Percentiles rank a stretch among this genome's conserved stretches.
Evolutionary conservation across 2,888 invertebrate species (phyloP).

Genomic region (Acrobasis suavella): DNA sequence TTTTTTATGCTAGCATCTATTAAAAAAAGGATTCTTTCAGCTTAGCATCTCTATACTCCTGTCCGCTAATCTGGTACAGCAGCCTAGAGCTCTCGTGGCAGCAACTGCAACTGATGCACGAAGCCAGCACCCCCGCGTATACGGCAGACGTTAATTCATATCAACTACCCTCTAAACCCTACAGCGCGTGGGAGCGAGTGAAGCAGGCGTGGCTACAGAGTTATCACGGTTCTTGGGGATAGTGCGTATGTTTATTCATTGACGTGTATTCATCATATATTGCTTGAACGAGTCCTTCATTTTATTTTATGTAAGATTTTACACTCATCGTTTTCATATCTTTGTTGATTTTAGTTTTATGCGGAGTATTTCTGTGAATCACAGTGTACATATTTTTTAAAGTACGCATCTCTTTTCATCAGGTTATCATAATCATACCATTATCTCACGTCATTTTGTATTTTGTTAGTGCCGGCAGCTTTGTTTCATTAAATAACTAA

Average conservation of each 20-base stretch:
- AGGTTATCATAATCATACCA: too few species aligned
- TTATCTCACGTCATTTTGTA: too few species aligned
- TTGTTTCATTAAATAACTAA: too few species aligned
- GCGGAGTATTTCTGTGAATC: too few species aligned
- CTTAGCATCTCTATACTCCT: conserved; percentile 49
- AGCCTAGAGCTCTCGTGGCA: conserved; percentile 50
- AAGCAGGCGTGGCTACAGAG: conserved; percentile 45
- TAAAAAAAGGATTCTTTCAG: conserved; percentile 34
- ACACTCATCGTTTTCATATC: too few species aligned
- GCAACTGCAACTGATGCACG: conserved; percentile 49
- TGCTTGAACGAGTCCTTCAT: too few species aligned
- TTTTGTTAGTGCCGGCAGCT: too few species aligned
- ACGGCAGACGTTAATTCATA: conserved; percentile 39
- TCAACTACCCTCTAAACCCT: conserved; percentile 32
- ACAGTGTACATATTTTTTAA: too few species aligned
- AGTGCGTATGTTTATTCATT: conserved; percentile 42
- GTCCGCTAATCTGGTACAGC: conserved; percentile 60
- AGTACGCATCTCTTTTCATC: too few species aligned
- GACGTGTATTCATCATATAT: too few species aligned
- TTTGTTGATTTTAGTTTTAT: too few species aligned
- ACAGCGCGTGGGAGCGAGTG: conserved; percentile 40
- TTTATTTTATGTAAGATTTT: too few species aligned
- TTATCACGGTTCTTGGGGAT: conserved; percentile 45
- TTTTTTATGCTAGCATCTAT: background rate
- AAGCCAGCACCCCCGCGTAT: conserved; percentile 45